A percentile compares a stretch with the other conserved stretches of the same genome.
These are phyloP conservation scores for Patiria pectinifera DNA, from an alignment of 53 echinoderm and acorn worm genomes.

Conservation along the genomic window DNA sequence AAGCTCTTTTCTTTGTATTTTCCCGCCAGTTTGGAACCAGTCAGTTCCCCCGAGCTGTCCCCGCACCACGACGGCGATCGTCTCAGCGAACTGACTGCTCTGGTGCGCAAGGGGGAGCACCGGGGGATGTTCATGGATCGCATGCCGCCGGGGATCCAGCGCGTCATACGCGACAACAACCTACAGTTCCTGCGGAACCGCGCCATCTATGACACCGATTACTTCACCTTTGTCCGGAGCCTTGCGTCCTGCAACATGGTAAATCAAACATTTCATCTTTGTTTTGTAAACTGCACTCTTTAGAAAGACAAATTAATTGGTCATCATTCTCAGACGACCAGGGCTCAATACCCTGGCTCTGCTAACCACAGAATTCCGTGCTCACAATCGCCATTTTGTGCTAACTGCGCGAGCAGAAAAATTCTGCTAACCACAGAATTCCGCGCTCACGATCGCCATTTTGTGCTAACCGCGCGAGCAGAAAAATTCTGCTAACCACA, in stretches of 20 bases:
- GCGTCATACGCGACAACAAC: constrained; percentile 86
- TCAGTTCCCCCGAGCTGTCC: constrained; percentile 94
- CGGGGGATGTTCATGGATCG: constrained; percentile 89
- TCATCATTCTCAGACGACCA: too few species aligned
- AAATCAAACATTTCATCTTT: constrained; percentile 26
- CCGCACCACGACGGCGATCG: constrained; percentile 88
- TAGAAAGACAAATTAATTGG: too few species aligned
- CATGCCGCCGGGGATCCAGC: constrained; percentile 91
- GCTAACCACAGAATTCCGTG: too few species aligned
- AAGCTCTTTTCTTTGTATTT: neutral
- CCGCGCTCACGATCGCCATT: too few species aligned
- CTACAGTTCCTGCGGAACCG: constrained; percentile 87
- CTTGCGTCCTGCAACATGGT: constrained; percentile 90
- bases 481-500: too few species aligned
- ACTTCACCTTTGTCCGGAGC: constrained; percentile 84
- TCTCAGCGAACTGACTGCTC: constrained; percentile 85
- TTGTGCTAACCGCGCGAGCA: too few species aligned
- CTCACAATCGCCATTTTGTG: too few species aligned
- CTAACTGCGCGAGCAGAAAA: too few species aligned
- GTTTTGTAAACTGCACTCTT: too few species aligned
- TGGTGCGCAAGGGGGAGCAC: constrained; percentile 88
- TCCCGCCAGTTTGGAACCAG: constrained; percentile 74
- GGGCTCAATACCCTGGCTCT: too few species aligned
- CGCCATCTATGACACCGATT: constrained; percentile 86
- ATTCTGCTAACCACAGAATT: too few species aligned